Evolutionary conservation across 2,797 vertebrate species (phyloP).

Genomic region (Helarctos malayanus): DNA sequence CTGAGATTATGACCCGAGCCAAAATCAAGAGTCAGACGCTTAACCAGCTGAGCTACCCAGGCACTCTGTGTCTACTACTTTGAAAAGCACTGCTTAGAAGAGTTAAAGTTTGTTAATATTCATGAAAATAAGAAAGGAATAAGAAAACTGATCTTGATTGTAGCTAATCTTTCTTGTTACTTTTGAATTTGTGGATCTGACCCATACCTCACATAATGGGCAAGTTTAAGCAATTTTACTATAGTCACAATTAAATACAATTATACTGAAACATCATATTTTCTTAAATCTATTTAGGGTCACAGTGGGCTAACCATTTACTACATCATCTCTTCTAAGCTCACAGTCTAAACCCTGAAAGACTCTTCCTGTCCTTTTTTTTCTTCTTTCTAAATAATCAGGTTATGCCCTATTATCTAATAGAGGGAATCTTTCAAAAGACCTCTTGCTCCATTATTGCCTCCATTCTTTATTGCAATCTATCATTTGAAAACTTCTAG

Average conservation of each 20-base stretch:
- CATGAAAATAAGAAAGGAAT: neutral
- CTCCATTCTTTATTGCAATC: neutral
- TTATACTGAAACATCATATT: neutral
- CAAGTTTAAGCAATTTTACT: neutral
- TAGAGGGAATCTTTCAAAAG: neutral
- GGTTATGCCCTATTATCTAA: neutral
- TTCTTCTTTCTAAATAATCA: neutral
- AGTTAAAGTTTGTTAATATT: neutral
- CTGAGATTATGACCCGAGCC: neutral
- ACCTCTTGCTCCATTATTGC: neutral
- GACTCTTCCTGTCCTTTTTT: neutral
- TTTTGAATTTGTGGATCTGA: neutral
- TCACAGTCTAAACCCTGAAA: neutral
- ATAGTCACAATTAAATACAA: neutral
- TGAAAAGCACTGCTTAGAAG: neutral
- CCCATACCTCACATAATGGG: neutral
- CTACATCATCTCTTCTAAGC: neutral
- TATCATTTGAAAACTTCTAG: neutral
- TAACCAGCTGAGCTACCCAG: neutral
- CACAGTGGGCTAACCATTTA: neutral
- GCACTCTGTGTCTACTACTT: neutral
- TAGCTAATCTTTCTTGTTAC: neutral
- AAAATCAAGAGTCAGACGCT: neutral
- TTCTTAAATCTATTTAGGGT: neutral
- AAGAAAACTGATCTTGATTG: neutral